These are phyloP conservation scores for Antheraea yamamai DNA, from an alignment of 2,888 invertebrate species.

Conservation along the genomic window DNA sequence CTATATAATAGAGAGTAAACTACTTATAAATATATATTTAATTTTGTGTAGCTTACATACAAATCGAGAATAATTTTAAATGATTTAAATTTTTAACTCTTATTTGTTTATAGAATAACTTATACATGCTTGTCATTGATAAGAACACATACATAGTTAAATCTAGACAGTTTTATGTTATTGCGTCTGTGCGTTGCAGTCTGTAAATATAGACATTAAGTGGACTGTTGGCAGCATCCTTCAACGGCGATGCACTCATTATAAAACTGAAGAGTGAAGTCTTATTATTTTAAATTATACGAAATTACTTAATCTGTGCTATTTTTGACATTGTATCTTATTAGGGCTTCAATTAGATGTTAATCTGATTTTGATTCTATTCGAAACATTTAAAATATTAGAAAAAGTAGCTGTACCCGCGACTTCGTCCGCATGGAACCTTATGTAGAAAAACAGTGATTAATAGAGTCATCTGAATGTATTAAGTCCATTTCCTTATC, in stretches of 20 bases:
- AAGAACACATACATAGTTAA: neutral
- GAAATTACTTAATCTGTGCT: neutral
- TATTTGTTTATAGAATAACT: neutral
- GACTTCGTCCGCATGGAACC: too few relatives aligned
- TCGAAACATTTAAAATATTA: too few relatives aligned
- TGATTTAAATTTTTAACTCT: neutral
- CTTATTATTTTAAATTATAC: neutral
- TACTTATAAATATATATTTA: too few relatives aligned
- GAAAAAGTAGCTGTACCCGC: too few relatives aligned
- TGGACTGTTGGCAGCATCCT: conserved; percentile 1
- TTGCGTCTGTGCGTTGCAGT: neutral
- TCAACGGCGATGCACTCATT: neutral
- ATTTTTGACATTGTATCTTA: neutral
- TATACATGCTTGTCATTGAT: too few relatives aligned
- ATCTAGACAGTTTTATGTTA: neutral
- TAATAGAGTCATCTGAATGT: too few relatives aligned
- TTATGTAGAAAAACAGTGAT: too few relatives aligned
- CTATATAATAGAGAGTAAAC: too few relatives aligned
- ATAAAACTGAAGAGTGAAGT: neutral
- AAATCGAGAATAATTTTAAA: too few relatives aligned
- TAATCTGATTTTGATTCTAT: too few relatives aligned
- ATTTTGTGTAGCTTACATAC: too few relatives aligned
- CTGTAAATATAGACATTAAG: neutral
- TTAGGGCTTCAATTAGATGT: neutral
- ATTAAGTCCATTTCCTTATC: too few relatives aligned